Conservation (phyloP, 2,113 vertebrate genomes). For the Mastomys natalensis region DNA sequence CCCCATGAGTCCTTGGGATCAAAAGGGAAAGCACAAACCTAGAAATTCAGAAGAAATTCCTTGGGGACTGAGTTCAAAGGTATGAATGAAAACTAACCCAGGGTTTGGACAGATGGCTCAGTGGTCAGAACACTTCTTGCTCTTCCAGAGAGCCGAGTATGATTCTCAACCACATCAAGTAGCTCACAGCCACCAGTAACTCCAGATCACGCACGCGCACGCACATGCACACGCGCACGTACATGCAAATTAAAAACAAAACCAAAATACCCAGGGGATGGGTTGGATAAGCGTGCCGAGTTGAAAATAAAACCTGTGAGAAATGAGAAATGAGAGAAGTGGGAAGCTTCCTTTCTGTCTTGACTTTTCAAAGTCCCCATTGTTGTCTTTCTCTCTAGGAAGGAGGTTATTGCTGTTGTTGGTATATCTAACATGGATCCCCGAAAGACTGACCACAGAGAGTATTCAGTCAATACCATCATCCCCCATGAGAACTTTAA, state of each 20-base stretch:
- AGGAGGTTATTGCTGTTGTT: constrained; percentile 1
- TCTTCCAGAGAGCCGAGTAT: no score
- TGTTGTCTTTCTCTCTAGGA: constrained; percentile 68
- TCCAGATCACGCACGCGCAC: not conserved
- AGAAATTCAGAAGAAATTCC: constrained; percentile 18
- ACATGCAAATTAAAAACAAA: not conserved
- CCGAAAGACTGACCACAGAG: not conserved
- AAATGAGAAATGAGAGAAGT: not conserved
- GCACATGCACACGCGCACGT: not conserved
- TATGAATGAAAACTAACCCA: not conserved
- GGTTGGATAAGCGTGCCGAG: not conserved
- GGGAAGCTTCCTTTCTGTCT: not conserved
- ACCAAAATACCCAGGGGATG: not conserved
- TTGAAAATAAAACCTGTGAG: not conserved
- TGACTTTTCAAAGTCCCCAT: constrained; percentile 15
- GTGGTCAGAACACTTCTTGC: no score
- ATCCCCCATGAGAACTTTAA: constrained; percentile 69
- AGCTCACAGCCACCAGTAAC: not conserved
- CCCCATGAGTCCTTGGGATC: not conserved
- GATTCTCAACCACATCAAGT: not conserved
- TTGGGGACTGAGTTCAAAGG: not conserved
- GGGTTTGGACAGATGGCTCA: not conserved
- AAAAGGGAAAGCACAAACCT: not conserved
- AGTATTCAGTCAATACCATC: constrained; percentile 50
- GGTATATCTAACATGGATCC: constrained; percentile 62